phyloP scores from a whole-genome alignment of 2,797 vertebrate species.

The Euphonia xanthogaster region DNA sequence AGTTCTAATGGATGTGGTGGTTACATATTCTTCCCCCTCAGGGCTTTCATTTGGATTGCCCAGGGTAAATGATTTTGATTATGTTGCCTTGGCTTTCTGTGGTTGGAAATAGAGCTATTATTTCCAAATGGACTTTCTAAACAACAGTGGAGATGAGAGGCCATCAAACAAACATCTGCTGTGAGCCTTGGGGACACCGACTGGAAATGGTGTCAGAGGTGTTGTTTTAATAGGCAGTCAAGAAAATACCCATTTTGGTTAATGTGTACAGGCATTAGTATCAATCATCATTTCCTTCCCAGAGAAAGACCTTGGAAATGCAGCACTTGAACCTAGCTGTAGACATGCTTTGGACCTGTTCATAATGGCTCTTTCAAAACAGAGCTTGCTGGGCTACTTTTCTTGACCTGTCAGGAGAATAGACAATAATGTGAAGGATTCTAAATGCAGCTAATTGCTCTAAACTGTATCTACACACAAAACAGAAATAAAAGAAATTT shows the following conservation, averaged over 20 bases:
- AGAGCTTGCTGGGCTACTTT: neutral
- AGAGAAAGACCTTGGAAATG: constrained; percentile 37
- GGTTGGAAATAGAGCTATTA: constrained; percentile 15
- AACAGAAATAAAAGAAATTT: neutral
- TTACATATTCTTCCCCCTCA: neutral
- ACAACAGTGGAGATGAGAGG: neutral
- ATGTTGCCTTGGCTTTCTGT: constrained; percentile 7
- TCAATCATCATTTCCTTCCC: constrained; percentile 33
- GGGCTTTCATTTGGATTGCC: neutral
- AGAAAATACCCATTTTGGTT: constrained; percentile 45
- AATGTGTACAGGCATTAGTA: constrained; percentile 22
- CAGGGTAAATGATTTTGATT: constrained; percentile 6
- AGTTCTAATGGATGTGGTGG: neutral
- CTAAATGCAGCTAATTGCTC: constrained; percentile 18
- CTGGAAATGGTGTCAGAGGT: neutral
- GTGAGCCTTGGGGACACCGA: neutral
- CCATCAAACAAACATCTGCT: constrained; percentile 27
- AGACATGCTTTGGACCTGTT: neutral
- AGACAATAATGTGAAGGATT: constrained; percentile 30
- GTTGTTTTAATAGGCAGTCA: neutral
- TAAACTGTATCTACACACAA: neutral
- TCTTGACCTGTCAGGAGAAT: neutral
- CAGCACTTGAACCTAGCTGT: constrained; percentile 25
- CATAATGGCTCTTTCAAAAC: constrained; percentile 25
- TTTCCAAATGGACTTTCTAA: constrained; percentile 54